These are phyloP conservation scores for Chalcis sispes DNA, from an alignment of 2,888 invertebrate species.

Conservation along the genomic window DNA sequence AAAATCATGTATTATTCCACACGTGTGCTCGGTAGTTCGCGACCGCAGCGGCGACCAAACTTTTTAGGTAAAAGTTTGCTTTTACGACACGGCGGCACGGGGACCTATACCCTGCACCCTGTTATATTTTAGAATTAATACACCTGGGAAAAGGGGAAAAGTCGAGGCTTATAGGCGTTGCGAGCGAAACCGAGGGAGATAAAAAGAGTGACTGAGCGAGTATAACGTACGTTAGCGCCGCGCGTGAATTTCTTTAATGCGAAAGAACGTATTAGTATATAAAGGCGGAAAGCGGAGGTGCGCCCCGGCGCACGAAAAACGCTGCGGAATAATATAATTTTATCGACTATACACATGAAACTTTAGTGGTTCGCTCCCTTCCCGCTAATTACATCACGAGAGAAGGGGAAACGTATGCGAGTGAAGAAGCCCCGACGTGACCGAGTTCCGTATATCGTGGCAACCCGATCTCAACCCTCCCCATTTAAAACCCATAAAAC, in stretches of 20 bases:
- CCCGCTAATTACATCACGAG: slow-evolving; percentile 36
- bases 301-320: slow-evolving; percentile 22
- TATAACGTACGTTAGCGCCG: neutral
- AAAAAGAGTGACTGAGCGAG: too few species aligned
- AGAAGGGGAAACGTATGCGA: slow-evolving; percentile 11
- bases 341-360: slow-evolving; percentile 28
- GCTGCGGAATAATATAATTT: slow-evolving; percentile 41
- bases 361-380: neutral
- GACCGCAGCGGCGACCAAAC: too few species aligned
- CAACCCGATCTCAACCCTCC: slow-evolving; percentile 61
- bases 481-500: slow-evolving; percentile 61
- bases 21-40: neutral
- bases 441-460: slow-evolving; percentile 68
- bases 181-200: too few species aligned
- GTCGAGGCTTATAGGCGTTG: too few species aligned
- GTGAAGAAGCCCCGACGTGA: slow-evolving; percentile 62
- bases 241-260: neutral
- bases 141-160: slow-evolving; percentile 18
- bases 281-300: too few species aligned
- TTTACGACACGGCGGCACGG: slow-evolving; percentile 13
- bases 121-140: slow-evolving; percentile 32
- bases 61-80: slow-evolving; percentile 2
- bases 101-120: too few species aligned
- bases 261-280: too few species aligned
- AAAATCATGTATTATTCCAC: slow-evolving; percentile 15